phyloP scores from a whole-genome alignment of 2,113 vertebrate species.

The Platichthys flesus region DNA sequence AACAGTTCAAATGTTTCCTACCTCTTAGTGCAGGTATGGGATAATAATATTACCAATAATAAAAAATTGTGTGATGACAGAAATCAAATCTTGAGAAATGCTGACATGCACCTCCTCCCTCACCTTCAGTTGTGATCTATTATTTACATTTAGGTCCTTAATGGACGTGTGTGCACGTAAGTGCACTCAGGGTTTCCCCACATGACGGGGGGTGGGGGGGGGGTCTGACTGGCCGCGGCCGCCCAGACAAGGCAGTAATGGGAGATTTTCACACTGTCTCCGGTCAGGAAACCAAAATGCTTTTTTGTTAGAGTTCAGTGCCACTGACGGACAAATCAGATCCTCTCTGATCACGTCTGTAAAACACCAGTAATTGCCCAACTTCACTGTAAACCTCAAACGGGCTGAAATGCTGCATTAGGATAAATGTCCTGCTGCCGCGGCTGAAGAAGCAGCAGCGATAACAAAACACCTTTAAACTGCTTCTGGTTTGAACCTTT shows the following conservation, averaged over 20 bases:
- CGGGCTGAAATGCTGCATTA: conserved; percentile 44
- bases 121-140: conserved; percentile 33
- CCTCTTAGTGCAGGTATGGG: background rate
- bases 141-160: conserved; percentile 37
- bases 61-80: background rate
- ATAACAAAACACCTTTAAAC: background rate
- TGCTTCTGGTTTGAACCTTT: background rate
- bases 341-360: conserved; percentile 15
- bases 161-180: conserved; percentile 30
- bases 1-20: background rate
- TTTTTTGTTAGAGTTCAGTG: conserved; percentile 42
- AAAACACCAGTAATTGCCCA: conserved; percentile 32
- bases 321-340: conserved; percentile 34
- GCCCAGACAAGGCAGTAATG: conserved; percentile 50
- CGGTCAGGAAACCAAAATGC: conserved; percentile 60
- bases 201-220: background rate
- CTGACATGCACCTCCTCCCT: conserved; percentile 24
- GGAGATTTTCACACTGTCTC: conserved; percentile 48
- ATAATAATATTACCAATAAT: background rate
- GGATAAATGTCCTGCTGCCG: background rate
- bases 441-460: background rate
- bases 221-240: conserved; percentile 26
- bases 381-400: conserved; percentile 36
- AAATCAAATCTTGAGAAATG: conserved; percentile 20
- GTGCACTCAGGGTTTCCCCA: conserved; percentile 35